Percentiles rank a stretch among this genome's conserved stretches.
These are phyloP conservation scores for Scotopteryx bipunctaria DNA, from an alignment of 2,888 invertebrate species.

Conservation along the genomic window DNA sequence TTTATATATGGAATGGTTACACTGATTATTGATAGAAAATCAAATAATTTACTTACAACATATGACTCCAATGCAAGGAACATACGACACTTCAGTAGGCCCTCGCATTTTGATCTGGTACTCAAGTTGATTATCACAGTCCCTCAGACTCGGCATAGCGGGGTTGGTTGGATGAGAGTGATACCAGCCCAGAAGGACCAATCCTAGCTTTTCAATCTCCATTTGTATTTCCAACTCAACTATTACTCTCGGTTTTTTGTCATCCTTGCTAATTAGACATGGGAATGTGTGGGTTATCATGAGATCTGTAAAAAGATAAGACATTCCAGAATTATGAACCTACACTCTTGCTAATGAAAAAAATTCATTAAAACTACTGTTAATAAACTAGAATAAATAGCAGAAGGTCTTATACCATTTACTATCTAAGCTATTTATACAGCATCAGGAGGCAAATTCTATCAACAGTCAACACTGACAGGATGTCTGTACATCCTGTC, in stretches of 20 bases:
- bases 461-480: too few species aligned
- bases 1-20: too few species aligned
- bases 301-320: constrained; percentile 89
- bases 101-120: constrained; percentile 98
- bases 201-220: constrained; percentile 91
- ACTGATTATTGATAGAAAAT: too few species aligned
- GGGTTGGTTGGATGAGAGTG: constrained; percentile 96
- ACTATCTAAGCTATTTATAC: too few species aligned
- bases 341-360: too few species aligned
- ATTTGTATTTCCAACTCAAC: constrained; percentile 93
- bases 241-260: constrained; percentile 88
- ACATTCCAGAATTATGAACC: too few species aligned
- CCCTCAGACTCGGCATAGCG: constrained; percentile 93
- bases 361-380: too few species aligned
- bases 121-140: constrained; percentile 96
- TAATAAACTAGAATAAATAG: too few species aligned
- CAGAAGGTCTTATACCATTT: too few species aligned
- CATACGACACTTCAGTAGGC: constrained; percentile 94
- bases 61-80: constrained; percentile 96
- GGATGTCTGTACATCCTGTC: too few species aligned
- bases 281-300: constrained; percentile 95
- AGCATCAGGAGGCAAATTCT: too few species aligned
- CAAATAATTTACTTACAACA: constrained; percentile 87
- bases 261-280: constrained; percentile 91
- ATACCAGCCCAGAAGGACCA: constrained; percentile 96